Conservation (phyloP, 2,797 vertebrate species). For the Euphonia xanthogaster region DNA sequence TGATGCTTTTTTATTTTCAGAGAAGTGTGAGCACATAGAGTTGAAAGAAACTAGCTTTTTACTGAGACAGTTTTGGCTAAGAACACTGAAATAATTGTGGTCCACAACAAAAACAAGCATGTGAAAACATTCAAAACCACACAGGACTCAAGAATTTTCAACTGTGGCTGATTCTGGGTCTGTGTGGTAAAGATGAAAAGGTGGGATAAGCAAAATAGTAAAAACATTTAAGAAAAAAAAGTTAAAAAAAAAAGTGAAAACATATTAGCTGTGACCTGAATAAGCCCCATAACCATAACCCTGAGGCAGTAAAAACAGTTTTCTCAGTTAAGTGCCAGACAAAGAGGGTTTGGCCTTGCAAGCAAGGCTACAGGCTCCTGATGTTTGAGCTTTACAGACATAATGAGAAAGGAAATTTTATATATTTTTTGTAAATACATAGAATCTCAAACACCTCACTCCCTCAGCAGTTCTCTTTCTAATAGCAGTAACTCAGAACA, state of each 20-base stretch:
- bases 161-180: not conserved
- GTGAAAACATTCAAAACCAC: not conserved
- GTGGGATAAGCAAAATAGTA: not conserved
- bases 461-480: not conserved
- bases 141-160: not conserved
- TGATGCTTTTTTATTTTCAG: not conserved
- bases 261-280: not conserved
- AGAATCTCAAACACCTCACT: not conserved
- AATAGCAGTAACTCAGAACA: not conserved
- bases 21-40: not conserved
- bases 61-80: not conserved
- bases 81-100: not conserved
- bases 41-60: not conserved
- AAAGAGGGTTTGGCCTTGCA: not conserved
- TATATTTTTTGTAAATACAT: not conserved
- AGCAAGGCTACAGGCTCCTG: not conserved
- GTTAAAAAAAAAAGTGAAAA: fast-evolving
- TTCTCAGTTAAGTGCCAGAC: not conserved
- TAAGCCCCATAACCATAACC: not conserved
- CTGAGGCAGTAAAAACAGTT: not conserved
- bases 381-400: not conserved
- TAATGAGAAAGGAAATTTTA: not conserved
- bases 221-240: not conserved
- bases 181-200: not conserved
- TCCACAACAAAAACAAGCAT: not conserved